Conservation (phyloP, 2,888 invertebrate species). For the Clostera curtula region DNA sequence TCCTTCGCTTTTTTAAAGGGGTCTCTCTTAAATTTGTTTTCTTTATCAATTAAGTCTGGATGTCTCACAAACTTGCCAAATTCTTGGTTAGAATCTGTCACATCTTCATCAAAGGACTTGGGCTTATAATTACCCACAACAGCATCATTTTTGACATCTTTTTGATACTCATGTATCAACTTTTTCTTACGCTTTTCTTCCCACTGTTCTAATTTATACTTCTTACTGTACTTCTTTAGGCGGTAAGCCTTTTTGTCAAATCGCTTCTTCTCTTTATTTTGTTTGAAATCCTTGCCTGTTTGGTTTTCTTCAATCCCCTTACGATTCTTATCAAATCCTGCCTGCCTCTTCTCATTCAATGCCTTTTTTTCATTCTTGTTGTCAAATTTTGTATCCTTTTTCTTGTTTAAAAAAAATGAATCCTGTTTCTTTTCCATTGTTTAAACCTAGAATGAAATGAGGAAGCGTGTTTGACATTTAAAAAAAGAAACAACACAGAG, state of each 20-base stretch:
- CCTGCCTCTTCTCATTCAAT: slow-evolving; percentile 29
- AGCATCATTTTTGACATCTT: slow-evolving; percentile 68
- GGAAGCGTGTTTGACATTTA: slow-evolving; percentile 62
- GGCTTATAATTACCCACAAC: slow-evolving; percentile 57
- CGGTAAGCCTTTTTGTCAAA: slow-evolving; percentile 82
- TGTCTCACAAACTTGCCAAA: slow-evolving; percentile 57
- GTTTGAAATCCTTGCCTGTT: slow-evolving; percentile 6
- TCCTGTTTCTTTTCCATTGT: slow-evolving; percentile 55
- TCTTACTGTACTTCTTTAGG: slow-evolving; percentile 80
- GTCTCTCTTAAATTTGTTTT: slow-evolving; percentile 39
- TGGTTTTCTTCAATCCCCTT: slow-evolving; percentile 13
- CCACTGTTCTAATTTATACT: slow-evolving; percentile 81
- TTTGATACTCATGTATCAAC: slow-evolving; percentile 72
- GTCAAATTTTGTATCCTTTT: slow-evolving; percentile 16
- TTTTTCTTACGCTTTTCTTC: slow-evolving; percentile 77
- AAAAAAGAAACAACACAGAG: slow-evolving; percentile 22
- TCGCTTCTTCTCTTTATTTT: slow-evolving; percentile 61
- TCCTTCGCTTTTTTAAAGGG: slow-evolving; percentile 71
- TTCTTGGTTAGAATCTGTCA: slow-evolving; percentile 31
- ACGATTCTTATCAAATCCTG: slow-evolving; percentile 43
- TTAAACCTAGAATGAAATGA: slow-evolving; percentile 68
- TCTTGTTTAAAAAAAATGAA: slow-evolving; percentile 51
- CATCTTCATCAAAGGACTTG: slow-evolving; percentile 66
- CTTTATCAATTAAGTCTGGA: slow-evolving; percentile 51
- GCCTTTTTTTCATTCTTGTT: slow-evolving; percentile 14